Evolutionary conservation across 2,797 vertebrate species (phyloP), one percentile per base, ranked within the genome.

Genomic region (Pygocentrus nattereri): DNA sequence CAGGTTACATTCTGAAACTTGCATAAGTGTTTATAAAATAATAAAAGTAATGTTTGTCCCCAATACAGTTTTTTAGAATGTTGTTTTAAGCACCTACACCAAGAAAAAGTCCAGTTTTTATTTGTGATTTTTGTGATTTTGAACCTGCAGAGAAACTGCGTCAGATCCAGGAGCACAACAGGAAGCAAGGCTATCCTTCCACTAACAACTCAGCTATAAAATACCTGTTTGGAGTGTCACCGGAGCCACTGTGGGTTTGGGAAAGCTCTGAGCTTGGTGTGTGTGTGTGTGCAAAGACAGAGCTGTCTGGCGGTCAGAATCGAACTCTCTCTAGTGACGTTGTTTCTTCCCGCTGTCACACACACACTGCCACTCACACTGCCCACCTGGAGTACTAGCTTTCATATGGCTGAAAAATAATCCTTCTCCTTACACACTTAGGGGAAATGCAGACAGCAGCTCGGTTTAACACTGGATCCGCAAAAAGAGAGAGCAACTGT

Each of bases 381-480:
- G 61, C 83, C 83, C 81, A 78, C 74, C 49, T 59, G 79, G 85
- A 88, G 76, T 87, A 88, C 83, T 87, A 81, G 74, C 85, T 89
- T 90, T 89, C 86, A 89, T 82, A 82, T 75, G 80, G 65, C 78
- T 86, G 85, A 87, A 90, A 89, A 79, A 85, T 85, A 82, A 90
- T 89, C 84, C 85, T 74, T 38, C 38, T 23, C 58, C 4, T 12
- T 31, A 34, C 61, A 76, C 65, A 76, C 27, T 81, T 83, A 54
- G 10, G 58, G 31, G 54, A 64, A 73, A 78, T 72, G 78, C 79
- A 70, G 73, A 80, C 56, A 82, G 49, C 49, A 56, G 64, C 61
- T 49, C 56, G 75, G 47, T 68, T 71, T 25, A 83, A 79, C 54
- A 74, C 50, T 31, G 65, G 59, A 79, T 79, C 74, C 59, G 52